Evolutionary conservation across 2,113 vertebrate genomes (phyloP).

Genomic region (Chaenogobius annularis): DNA sequence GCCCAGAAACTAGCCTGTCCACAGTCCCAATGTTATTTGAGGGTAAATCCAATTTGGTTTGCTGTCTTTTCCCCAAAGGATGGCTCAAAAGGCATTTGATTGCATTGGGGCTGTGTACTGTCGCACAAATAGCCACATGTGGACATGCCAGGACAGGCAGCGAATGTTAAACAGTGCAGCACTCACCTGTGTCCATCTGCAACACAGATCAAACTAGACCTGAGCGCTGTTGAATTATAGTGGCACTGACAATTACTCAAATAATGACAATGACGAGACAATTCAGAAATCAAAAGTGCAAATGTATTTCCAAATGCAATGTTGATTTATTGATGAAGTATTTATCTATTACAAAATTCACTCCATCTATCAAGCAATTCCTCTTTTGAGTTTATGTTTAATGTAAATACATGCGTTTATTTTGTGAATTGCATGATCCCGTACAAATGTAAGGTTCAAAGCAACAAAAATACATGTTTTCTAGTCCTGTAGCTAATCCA

Average conservation of each 20-base stretch:
- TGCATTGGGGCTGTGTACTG: slow-evolving; percentile 58
- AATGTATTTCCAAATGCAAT: not conserved
- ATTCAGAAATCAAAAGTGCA: not conserved
- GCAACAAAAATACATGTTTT: not conserved
- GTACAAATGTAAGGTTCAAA: not conserved
- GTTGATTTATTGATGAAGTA: not conserved
- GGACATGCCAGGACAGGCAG: slow-evolving; percentile 31
- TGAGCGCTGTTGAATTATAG: not conserved
- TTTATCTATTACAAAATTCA: no score
- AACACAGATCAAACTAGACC: slow-evolving; percentile 4
- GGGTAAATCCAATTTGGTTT: slow-evolving; percentile 66
- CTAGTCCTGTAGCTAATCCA: not conserved
- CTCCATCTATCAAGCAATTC: no score
- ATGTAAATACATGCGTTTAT: not conserved
- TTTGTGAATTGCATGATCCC: not conserved
- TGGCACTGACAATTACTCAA: not conserved
- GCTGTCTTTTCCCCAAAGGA: slow-evolving; percentile 47
- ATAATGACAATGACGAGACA: no score
- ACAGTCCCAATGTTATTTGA: slow-evolving; percentile 64
- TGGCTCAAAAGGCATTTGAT: slow-evolving; percentile 51
- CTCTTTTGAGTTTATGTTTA: not conserved
- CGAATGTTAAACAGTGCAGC: slow-evolving; percentile 47
- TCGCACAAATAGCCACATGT: slow-evolving; percentile 60
- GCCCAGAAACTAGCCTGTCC: slow-evolving; percentile 48
- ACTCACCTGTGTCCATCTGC: slow-evolving; percentile 24